A percentile compares a stretch with the other conserved stretches of the same genome.
phyloP scores from a whole-genome alignment of 2,113 vertebrate genomes.

The Rhegmatorhina hoffmannsi region DNA sequence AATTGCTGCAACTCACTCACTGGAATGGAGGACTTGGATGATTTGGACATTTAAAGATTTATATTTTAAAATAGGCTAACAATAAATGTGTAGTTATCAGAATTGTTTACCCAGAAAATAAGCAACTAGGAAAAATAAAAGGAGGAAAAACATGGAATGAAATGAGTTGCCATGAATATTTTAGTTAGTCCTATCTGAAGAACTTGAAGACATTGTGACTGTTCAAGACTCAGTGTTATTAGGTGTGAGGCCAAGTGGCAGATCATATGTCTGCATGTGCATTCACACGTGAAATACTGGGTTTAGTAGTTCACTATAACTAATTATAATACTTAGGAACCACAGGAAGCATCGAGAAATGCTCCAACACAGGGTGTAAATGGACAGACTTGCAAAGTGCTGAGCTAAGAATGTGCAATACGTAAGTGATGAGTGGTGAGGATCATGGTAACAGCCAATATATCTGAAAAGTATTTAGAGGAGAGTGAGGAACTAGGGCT shows the following conservation, averaged over 20 bases:
- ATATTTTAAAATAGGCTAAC: background rate
- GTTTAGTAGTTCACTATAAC: background rate
- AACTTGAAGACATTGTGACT: background rate
- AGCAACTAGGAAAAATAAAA: background rate
- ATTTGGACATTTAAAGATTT: background rate
- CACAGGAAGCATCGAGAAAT: background rate
- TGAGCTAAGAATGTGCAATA: background rate
- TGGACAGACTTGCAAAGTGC: background rate
- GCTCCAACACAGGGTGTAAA: background rate
- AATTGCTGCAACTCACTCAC: background rate
- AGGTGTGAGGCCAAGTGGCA: background rate
- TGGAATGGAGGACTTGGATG: background rate
- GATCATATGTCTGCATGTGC: background rate
- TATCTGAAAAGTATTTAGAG: background rate
- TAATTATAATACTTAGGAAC: background rate
- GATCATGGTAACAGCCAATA: background rate
- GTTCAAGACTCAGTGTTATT: background rate
- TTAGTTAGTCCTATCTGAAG: background rate
- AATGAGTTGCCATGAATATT: background rate
- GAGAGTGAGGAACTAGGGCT: background rate
- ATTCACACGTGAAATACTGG: background rate
- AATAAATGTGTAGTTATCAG: background rate
- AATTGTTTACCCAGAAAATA: background rate
- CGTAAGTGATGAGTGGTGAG: background rate
- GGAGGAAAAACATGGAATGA: background rate